phyloP scores from a whole-genome alignment of 2,888 invertebrate species.

The Cactoblastis cactorum region DNA sequence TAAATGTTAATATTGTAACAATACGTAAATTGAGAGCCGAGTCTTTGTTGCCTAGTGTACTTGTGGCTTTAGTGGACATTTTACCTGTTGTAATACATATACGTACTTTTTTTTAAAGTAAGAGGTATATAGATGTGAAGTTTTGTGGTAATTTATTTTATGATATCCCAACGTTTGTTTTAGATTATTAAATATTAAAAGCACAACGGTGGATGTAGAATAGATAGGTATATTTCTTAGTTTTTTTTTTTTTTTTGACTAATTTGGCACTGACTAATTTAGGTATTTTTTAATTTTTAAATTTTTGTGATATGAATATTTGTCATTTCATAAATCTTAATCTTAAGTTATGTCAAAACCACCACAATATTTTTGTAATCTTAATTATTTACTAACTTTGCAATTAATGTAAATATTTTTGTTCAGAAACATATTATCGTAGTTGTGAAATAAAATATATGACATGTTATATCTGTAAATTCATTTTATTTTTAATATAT shows the following conservation, averaged over 20 bases:
- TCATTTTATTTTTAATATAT: conserved; percentile 18
- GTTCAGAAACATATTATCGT: conserved; percentile 52
- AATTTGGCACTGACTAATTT: not conserved
- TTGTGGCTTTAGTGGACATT: too few relatives aligned
- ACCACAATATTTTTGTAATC: conserved; percentile 52
- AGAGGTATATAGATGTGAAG: not conserved
- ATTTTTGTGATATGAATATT: not conserved
- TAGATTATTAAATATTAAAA: not conserved
- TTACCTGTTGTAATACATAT: not conserved
- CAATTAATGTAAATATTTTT: conserved; percentile 59
- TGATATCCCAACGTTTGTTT: not conserved
- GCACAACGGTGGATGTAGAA: not conserved
- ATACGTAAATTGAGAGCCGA: too few relatives aligned
- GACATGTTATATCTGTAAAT: conserved; percentile 54
- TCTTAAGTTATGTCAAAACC: not conserved
- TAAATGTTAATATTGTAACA: too few relatives aligned
- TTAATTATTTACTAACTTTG: conserved; percentile 43
- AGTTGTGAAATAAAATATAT: conserved; percentile 67
- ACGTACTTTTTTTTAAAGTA: not conserved
- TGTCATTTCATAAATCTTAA: not conserved
- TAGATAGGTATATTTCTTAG: too few relatives aligned
- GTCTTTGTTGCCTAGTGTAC: too few relatives aligned
- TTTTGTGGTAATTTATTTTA: not conserved
- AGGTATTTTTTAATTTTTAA: not conserved
- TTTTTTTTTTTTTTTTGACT: too few relatives aligned